phyloP scores from a whole-genome alignment of 2,113 vertebrate species.

The Polypterus senegalus region DNA sequence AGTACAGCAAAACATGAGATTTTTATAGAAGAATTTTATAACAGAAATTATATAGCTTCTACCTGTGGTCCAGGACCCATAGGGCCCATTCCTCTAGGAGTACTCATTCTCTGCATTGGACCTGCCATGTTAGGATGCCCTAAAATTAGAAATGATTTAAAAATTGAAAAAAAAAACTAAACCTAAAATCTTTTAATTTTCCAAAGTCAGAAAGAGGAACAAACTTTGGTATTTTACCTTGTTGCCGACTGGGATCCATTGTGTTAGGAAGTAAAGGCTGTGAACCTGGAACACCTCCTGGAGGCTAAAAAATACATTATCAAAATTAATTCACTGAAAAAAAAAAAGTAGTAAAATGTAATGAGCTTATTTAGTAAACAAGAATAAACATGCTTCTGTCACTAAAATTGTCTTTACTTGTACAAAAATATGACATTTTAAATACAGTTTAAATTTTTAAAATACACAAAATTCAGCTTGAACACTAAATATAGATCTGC shows the following conservation, averaged over 20 bases:
- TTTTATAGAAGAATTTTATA: background rate
- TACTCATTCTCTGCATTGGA: slow-evolving; percentile 96
- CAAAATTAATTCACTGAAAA: background rate
- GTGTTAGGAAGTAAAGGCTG: slow-evolving; percentile 92
- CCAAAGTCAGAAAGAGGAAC: background rate
- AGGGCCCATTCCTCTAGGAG: slow-evolving; percentile 92
- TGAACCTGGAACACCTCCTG: slow-evolving; percentile 85
- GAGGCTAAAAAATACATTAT: slow-evolving; percentile 54
- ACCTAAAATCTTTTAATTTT: background rate
- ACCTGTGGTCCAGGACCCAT: slow-evolving; percentile 97
- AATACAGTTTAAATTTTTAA: background rate
- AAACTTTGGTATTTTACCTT: slow-evolving; percentile 54
- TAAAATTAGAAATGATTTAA: slow-evolving; percentile 21
- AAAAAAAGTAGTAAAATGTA: background rate
- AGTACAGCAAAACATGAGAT: background rate
- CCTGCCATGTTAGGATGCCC: slow-evolving; percentile 87
- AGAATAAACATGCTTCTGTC: background rate
- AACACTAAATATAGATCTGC: no score
- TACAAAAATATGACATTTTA: background rate
- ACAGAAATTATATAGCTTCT: slow-evolving; percentile 16
- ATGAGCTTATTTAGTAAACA: background rate
- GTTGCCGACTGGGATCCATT: slow-evolving; percentile 92
- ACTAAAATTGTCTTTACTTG: background rate
- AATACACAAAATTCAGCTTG: no score
- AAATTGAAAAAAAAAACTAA: background rate